phyloP scores from a whole-genome alignment of 2,888 invertebrate species.

The Agrilus mali region DNA sequence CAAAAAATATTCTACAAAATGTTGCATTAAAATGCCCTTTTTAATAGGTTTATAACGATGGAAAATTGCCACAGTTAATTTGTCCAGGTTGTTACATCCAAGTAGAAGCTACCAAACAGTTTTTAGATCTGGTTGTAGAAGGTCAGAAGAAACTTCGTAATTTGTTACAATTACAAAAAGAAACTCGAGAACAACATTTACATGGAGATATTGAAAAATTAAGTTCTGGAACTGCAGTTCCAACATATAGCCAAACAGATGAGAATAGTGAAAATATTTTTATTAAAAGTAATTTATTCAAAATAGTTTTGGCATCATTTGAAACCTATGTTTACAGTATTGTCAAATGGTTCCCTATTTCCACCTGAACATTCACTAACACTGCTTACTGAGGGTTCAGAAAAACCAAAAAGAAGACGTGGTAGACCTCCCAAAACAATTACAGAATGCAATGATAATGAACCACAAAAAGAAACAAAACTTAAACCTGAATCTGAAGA shows the following conservation, averaged over 20 bases:
- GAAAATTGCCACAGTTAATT: constrained; percentile 55
- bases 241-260: constrained; percentile 27
- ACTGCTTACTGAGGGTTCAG: constrained; percentile 49
- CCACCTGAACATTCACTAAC: constrained; percentile 51
- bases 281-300: constrained; percentile 33
- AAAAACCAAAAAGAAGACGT: constrained; percentile 53
- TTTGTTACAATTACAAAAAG: constrained; percentile 36
- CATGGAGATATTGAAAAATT: constrained; percentile 27
- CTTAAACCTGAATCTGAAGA: constrained; percentile 15
- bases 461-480: constrained; percentile 14
- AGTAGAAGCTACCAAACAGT: constrained; percentile 59
- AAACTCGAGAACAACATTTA: constrained; percentile 25
- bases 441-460: constrained; percentile 10
- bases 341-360: constrained; percentile 49
- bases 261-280: constrained; percentile 35
- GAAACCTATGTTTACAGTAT: constrained; percentile 33
- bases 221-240: constrained; percentile 29
- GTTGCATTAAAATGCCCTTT: background rate
- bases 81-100: constrained; percentile 69
- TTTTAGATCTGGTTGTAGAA: constrained; percentile 56
- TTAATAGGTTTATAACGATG: constrained; percentile 55
- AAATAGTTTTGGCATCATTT: background rate
- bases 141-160: constrained; percentile 51
- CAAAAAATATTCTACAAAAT: constrained; percentile 17
- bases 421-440: constrained; percentile 53